A percentile compares a stretch with the other conserved stretches of the same genome.
These are phyloP conservation scores for Euwallacea similis DNA, from an alignment of 1,140 invertebrate species.

Conservation along the genomic window DNA sequence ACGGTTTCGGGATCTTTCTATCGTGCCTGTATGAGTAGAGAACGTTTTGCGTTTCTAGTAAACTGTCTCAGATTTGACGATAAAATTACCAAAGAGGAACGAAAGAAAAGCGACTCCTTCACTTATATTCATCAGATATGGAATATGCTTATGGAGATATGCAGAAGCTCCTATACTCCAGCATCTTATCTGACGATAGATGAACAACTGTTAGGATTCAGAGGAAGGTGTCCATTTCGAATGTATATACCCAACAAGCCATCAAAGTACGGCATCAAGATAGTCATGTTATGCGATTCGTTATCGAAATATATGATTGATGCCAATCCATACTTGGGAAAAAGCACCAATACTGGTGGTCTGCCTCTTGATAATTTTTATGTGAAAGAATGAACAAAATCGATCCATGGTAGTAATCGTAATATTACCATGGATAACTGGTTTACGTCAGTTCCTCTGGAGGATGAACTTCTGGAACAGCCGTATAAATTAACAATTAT, in stretches of 20 bases:
- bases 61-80: conserved; percentile 50
- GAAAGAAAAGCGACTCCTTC: conserved; percentile 47
- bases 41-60: conserved; percentile 52
- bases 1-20: conserved; percentile 42
- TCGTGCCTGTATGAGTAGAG: conserved; percentile 46
- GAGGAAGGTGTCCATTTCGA: conserved; percentile 48
- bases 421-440: conserved; percentile 55
- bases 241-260: conserved; percentile 56
- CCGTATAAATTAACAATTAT: conserved; percentile 50
- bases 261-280: conserved; percentile 55
- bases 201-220: conserved; percentile 50
- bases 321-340: conserved; percentile 47
- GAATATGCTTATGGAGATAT: conserved; percentile 36
- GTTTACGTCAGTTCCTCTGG: conserved; percentile 52
- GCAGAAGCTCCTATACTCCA: conserved; percentile 20
- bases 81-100: conserved; percentile 42
- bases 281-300: conserved; percentile 44
- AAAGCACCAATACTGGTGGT: conserved; percentile 41
- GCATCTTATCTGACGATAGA: conserved; percentile 45
- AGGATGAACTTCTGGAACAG: conserved; percentile 42
- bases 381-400: conserved; percentile 36
- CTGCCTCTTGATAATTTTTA: conserved; percentile 45
- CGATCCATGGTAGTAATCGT: conserved; percentile 47
- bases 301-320: too few relatives aligned
- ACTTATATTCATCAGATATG: conserved; percentile 50